phyloP scores from a whole-genome alignment of 2,888 invertebrate species.

The Rhamnusium bicolor region DNA sequence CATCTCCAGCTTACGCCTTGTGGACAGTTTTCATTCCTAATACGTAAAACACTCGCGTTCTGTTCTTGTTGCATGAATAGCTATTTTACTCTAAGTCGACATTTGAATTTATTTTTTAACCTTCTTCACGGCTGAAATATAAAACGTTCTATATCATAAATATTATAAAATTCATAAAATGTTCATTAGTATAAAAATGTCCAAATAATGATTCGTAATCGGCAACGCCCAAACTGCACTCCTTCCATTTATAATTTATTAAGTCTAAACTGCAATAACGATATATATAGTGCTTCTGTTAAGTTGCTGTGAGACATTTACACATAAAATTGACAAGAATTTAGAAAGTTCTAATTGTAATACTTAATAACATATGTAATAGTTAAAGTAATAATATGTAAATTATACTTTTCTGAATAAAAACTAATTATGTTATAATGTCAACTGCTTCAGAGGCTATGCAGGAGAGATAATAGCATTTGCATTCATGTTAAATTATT shows the following conservation, averaged over 20 bases:
- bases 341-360: constrained; percentile 24
- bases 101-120: too few species aligned
- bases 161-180: too few species aligned
- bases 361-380: constrained; percentile 1
- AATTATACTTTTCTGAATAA: constrained; percentile 19
- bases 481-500: neutral
- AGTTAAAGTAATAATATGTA: constrained; percentile 23
- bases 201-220: too few species aligned
- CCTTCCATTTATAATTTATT: neutral
- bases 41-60: too few species aligned
- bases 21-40: too few species aligned
- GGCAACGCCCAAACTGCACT: too few species aligned
- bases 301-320: constrained; percentile 4
- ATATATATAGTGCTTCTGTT: neutral
- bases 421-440: constrained; percentile 9
- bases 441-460: constrained; percentile 5
- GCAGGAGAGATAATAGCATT: neutral
- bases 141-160: too few species aligned
- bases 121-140: too few species aligned
- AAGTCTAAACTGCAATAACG: neutral
- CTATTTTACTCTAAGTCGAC: too few species aligned
- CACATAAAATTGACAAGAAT: constrained; percentile 12
- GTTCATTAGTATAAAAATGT: too few species aligned
- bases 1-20: too few species aligned
- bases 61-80: too few species aligned